Percentiles rank a stretch among this genome's conserved stretches.
These are phyloP conservation scores for Hippoglossus hippoglossus DNA, from an alignment of 2,797 vertebrate genomes.

Conservation along the genomic window DNA sequence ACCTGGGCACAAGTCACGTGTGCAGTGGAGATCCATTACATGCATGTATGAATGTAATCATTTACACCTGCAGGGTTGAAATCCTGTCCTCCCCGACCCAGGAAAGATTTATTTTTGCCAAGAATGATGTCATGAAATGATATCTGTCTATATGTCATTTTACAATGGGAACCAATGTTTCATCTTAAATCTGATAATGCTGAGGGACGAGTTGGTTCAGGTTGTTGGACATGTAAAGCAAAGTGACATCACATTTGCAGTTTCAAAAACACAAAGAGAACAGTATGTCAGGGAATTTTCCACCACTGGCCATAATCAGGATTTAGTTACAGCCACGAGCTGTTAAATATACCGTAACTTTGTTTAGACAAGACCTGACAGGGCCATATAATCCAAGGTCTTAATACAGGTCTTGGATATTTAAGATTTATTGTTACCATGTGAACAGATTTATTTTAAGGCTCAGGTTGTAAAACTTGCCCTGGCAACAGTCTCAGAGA, in stretches of 20 bases:
- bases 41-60: not conserved
- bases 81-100: slow-evolving; percentile 19
- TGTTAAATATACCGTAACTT: slow-evolving; percentile 21
- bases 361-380: slow-evolving; percentile 41
- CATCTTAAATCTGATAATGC: not conserved
- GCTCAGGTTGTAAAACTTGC: not conserved
- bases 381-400: slow-evolving; percentile 10
- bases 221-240: slow-evolving; percentile 15
- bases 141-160: not conserved
- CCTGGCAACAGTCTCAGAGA: not conserved
- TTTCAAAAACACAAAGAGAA: slow-evolving; percentile 19
- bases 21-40: not conserved
- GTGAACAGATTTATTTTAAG: not conserved
- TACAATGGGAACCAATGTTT: not conserved
- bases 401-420: slow-evolving; percentile 12
- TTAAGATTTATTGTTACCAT: slow-evolving; percentile 19
- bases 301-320: slow-evolving; percentile 13
- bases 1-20: no score
- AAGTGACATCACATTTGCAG: slow-evolving; percentile 24
- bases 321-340: slow-evolving; percentile 30
- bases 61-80: slow-evolving; percentile 36
- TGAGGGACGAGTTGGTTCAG: not conserved
- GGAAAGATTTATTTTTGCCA: slow-evolving; percentile 4
- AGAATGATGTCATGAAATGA: slow-evolving; percentile 41
- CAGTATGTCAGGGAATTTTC: slow-evolving; percentile 30